Base-by-base conservation (phyloP, 1,140 invertebrate species). In the Dendroctonus ponderosae region DNA sequence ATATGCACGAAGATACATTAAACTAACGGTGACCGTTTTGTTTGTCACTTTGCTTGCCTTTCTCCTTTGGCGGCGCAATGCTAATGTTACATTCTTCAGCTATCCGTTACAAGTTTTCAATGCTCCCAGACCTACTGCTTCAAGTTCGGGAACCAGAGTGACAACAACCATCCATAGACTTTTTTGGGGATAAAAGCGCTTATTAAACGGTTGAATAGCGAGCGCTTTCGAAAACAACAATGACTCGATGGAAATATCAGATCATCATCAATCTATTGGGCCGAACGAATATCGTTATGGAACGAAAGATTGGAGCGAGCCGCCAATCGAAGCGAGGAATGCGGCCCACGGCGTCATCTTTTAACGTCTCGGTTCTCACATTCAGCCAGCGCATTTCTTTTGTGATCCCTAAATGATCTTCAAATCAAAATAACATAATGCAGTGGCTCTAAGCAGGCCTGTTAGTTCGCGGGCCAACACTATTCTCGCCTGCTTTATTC, bases 351-450 rank as follows among this genome's bases (percentile, higher is more conserved):
- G 44, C 44, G 59, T 49, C 59, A 48, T 44, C 59, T 61, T 63
- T 62, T 62, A 52, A 62, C 60, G 60, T 62, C 50, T 63, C 62
- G 62, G 51, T 63, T 63, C 62, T 63, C 62, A 63, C 52, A 63
- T 54, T 63, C 52, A 56, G 48, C 62, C 14, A 39, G 50, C 62
- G 41, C 52, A 56, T 63, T 63, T 63, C 62, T 63, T 63, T 63
- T 63, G 62, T 63, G 49, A 37, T 8, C 62, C 52, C 50, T 63
- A 63, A 63, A 63, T 63, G 62, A 52, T 37, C 50, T 63, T 42
- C 37, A 40, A 63, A 63, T 63, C 62, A 63, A 63, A 63, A 63
- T 52, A 63, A 63, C 62, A 56, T 60, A 60, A 60, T 49, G 58
- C 37, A 26, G 43, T 43, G 58, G 44, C 58, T 49, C 58, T 49